Evolutionary conservation across 2,113 vertebrate genomes (phyloP), one percentile per base, ranked within the genome.

Genomic region (Strix uralensis): DNA sequence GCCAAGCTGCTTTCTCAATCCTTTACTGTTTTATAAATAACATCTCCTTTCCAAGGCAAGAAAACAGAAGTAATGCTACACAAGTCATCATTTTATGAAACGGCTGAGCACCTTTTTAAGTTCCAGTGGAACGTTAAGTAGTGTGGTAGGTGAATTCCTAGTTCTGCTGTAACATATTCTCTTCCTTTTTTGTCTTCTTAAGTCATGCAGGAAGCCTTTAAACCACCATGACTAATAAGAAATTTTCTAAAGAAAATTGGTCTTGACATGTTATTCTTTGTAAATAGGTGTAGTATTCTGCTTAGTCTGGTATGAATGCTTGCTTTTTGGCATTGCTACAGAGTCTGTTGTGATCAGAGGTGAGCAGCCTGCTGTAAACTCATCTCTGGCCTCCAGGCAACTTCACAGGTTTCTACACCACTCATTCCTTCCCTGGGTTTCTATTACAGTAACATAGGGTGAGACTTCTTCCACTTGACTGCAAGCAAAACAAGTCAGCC

Each of bases 331-430:
- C 82, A 78, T 67, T 40, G 30, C 46, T 75, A 4, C 77, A 63
- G 70, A 72, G 51, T 55, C 63, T 93, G 25, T 59, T 91, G 59
- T 69, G 36, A 20, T 90, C 55, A 91, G n/a, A 94, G 79, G 72
- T 81, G 81, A 79, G 87, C 93, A 97, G 73, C 19, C 36, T 81
- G 44, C 63, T 84, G 59, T 82, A 95, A 95, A 81, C 61, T 94
- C 72, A 62, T 38, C 54, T 58, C 59, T 81, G 89, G 91, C 95
- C 86, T 91, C 46, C 70, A 72, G 88, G 91, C 91, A 92, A n/a
- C 61, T 92, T 46, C 30, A 9, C 51, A 94, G 51, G 86, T 92
- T 92, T 92, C 84, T 55, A 15, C 36, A 16, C 54, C 11, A 7
- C 69, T 95, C 6, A 0, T 89, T 92, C 63, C 54, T 93, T 59